Evolutionary conservation across 2,113 vertebrate species (phyloP).

Genomic region (Egretta garzetta): DNA sequence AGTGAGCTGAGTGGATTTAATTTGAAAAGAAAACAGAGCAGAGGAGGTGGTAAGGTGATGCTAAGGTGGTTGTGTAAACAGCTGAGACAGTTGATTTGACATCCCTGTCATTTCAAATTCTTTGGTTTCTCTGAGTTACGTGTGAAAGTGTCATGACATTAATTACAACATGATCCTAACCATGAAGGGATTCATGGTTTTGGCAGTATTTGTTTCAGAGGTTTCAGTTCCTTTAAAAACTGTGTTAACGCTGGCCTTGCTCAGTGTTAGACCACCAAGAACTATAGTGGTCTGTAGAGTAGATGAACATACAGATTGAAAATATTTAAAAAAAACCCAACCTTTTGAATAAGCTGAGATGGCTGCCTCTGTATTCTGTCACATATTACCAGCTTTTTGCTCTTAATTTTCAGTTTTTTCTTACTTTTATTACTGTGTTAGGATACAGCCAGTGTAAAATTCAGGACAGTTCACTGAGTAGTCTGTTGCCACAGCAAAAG

Average conservation of each 20-base stretch:
- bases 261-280: not conserved
- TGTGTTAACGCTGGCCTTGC: not conserved
- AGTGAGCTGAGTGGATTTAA: not conserved
- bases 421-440: not conserved
- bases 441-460: not conserved
- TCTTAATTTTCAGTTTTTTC: not conserved
- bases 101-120: not conserved
- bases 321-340: not conserved
- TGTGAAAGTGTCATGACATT: not conserved
- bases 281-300: not conserved
- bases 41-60: not conserved
- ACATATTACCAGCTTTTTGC: not conserved
- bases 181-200: not conserved
- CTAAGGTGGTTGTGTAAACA: not conserved
- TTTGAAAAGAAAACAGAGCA: not conserved
- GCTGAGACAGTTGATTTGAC: accelerated
- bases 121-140: not conserved
- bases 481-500: not conserved
- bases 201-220: not conserved
- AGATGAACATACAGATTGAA: not conserved
- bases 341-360: not conserved
- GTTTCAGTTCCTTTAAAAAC: not conserved
- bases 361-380: not conserved
- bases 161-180: not conserved
- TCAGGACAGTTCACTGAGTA: not conserved